Evolutionary conservation across 64 coral and sea anemone species (phyloP), one percentile per base, ranked within the genome.

Genomic region (Montipora efflorescens): DNA sequence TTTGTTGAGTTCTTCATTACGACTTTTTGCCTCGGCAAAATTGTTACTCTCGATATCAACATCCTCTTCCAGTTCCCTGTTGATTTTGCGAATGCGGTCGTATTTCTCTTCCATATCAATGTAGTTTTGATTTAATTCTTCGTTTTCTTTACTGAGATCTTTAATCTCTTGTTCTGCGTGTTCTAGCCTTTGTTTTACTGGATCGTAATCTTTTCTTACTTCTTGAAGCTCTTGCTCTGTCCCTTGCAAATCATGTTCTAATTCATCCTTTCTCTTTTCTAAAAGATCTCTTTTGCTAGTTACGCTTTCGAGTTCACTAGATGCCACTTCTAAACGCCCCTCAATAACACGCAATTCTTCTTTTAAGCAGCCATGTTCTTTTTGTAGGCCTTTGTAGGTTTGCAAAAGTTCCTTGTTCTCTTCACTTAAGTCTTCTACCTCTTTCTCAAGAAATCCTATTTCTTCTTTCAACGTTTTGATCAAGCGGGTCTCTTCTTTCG

Each of bases 381-480:
- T 86, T 51, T 86, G 82, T 16, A 86, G 8, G 4, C 16, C 46
- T 7, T 86, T 86, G 15, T 86, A 86, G 0, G 16, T 49, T 67
- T 86, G 82, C 66, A 86, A 86, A 67, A 86, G 82, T 8, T 86
- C 82, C 5, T 43, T 86, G 4, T 71, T 46, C 22, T 86, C 82
- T 72, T 86, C 82, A n/a, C 82, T 86, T 25, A 86, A 71, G 19
- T 86, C 82, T 72, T 86, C 82, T 9, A 86, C 82, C 68, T 86
- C 82, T 51, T 86, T 86, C 82, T 86, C 62, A 49, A 86, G 82
- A 46, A 86, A 86, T 49, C 46, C 44, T 6, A 86, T 50, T 72
- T 86, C 82, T 51, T 86, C 16, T 72, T 86, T 86, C 46, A 86
- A 72, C 21, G 46, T 2, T 67, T 72, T 47, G 9, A 71, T 28